These are phyloP conservation scores for Cantharis flavilabris DNA, from an alignment of 2,888 invertebrate genomes.

Conservation along the genomic window DNA sequence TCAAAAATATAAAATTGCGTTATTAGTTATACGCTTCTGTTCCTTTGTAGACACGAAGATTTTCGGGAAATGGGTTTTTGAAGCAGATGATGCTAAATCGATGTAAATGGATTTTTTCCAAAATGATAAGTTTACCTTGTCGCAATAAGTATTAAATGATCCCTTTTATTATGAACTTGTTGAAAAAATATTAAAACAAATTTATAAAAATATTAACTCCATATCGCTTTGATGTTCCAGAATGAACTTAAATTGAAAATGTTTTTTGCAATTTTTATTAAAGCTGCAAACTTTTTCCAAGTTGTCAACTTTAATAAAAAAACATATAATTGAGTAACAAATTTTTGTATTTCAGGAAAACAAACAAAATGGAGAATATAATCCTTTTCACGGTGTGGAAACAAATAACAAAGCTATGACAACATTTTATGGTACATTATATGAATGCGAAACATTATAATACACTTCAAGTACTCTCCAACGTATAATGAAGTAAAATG, in stretches of 20 bases:
- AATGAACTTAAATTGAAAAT: neutral
- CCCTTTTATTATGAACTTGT: neutral
- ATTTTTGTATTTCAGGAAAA: slow-evolving; percentile 9
- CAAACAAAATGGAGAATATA: slow-evolving; percentile 20
- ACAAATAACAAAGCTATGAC: slow-evolving; percentile 23
- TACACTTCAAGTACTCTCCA: slow-evolving; percentile 10
- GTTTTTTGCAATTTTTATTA: neutral
- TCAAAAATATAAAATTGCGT: slow-evolving; percentile 17
- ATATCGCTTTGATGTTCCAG: neutral
- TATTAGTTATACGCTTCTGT: slow-evolving; percentile 14
- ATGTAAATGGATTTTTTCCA: slow-evolving; percentile 11
- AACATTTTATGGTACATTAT: slow-evolving; percentile 25
- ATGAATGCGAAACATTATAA: slow-evolving; percentile 14
- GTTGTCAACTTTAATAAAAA: slow-evolving; percentile 25
- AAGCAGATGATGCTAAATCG: slow-evolving; percentile 2
- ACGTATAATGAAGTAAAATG: slow-evolving; percentile 24
- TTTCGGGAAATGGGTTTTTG: slow-evolving; percentile 5
- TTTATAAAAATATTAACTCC: neutral
- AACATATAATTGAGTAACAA: slow-evolving; percentile 13
- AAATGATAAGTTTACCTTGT: slow-evolving; percentile 1
- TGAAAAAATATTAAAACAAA: neutral
- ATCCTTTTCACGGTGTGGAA: slow-evolving; percentile 12
- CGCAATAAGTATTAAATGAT: slow-evolving; percentile 3
- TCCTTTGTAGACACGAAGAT: slow-evolving; percentile 3
- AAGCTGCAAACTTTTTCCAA: slow-evolving; percentile 8